Base-by-base conservation (phyloP, 1,140 invertebrate genomes). In the Panagrolaimus sp. region DNA sequence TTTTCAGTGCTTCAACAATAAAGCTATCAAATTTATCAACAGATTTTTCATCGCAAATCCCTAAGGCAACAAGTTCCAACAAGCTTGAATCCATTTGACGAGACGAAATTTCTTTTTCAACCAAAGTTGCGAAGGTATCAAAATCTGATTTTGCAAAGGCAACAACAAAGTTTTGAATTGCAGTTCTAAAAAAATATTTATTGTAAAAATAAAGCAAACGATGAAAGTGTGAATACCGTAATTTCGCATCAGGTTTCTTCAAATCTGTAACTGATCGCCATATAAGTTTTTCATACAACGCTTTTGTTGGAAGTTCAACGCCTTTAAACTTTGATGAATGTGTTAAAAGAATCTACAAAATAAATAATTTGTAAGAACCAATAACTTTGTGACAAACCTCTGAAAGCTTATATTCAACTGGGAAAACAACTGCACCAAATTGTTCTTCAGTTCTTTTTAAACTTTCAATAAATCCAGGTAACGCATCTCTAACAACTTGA, bases 231-330 rank as follows among this genome's bases (percentile, higher is more conserved):
- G n/a, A n/a, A 0, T 3, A 58, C 52, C 52, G 52, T 26, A 58
- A 21, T 12, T 21, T 28, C 12, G 52, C 21, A 26, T 58, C 28
- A 21, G 17, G 52, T 3, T 26, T 28, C 52, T 58, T 58, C 52
- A 58, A 58, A 58, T 58, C 52, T 28, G 52, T 58, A 58, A 58
- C 28, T 17, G 52, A 21, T 14, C 52, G 21, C 52, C 52, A 58
- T 5, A 58, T n/a, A 58, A 58, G 52, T 28, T 58, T 58, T 28
- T 58, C 32, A 38, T 38, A 38, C 7, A 38, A 38, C 2, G 2
- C 32, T 38, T 38, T 38, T 38, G 32, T 38, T 38, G 32, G 32
- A 2, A 38, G 7, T 7, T 2, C 2, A 38, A 7, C 32, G 32
- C 32, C 32, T 38, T 38, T 7, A 38, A 38, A 38, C 32, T 38